phyloP scores from a whole-genome alignment of 37 sponge, comb jelly and placozoan species.

The Geodia barretti region DNA sequence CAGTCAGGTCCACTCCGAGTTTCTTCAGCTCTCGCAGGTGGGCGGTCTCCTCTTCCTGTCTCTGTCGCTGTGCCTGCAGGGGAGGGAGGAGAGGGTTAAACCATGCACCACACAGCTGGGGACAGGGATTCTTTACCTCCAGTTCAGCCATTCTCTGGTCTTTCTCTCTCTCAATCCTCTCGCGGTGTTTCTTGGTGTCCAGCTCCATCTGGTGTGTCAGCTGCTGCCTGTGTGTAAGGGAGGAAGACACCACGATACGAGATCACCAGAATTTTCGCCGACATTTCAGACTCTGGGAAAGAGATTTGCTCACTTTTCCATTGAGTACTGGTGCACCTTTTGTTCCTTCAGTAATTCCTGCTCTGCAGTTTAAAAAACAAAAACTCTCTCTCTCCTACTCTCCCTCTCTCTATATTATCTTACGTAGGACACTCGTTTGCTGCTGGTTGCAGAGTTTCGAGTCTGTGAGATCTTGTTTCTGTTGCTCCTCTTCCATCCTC shows the following conservation, averaged over 20 bases:
- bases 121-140: slow-evolving; percentile 17
- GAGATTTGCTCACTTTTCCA: slow-evolving; percentile 67
- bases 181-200: slow-evolving; percentile 65
- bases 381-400: background rate
- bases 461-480: slow-evolving; percentile 81
- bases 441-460: slow-evolving; percentile 74
- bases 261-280: no score
- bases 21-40: slow-evolving; percentile 52
- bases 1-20: slow-evolving; percentile 80
- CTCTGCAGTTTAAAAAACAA: slow-evolving; percentile 33
- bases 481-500: slow-evolving; percentile 69
- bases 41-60: slow-evolving; percentile 58
- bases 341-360: slow-evolving; percentile 67
- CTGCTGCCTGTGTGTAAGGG: slow-evolving; percentile 39
- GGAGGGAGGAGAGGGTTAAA: background rate
- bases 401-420: background rate
- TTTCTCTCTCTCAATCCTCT: slow-evolving; percentile 61
- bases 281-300: no score
- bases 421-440: slow-evolving; percentile 52
- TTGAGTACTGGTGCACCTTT: slow-evolving; percentile 37
- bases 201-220: slow-evolving; percentile 63
- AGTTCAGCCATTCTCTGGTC: slow-evolving; percentile 52
- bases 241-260: background rate
- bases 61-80: slow-evolving; percentile 45
- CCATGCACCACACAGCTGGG: background rate